Evolutionary conservation across 2,888 invertebrate genomes (phyloP), one percentile per base, ranked within the genome.

Genomic region (Platycnemis pennipes): DNA sequence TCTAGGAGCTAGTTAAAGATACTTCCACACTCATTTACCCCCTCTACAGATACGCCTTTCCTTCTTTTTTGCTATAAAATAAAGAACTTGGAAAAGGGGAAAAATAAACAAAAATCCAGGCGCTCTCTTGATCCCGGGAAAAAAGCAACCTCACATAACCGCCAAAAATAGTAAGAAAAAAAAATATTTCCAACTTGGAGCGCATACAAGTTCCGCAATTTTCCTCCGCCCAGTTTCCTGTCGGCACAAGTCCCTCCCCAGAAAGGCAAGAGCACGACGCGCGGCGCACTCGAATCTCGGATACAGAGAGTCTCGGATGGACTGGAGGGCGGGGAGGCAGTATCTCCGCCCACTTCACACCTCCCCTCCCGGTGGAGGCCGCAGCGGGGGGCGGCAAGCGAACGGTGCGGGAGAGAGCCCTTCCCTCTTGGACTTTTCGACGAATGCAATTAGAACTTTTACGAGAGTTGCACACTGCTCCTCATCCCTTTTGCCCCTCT

Each of bases 371-470:
- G 19, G 45, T 45, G 8, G 4, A 13, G 37, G 49, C 88, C 56
- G 49, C 13, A 44, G 19, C 19, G n/a, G n/a, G 11, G n/a, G 26
- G 45, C 45, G 45, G 44, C 26, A 26, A n/a, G 88, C 26, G 26
- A 19, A 87, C 42, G 26, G 87, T 16, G 49, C 44, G 44, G 88
- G 45, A n/a, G 88, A 31, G 31, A 31, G 53, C 89, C 89, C 42
- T 56, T 42, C 89, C 31, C 89, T 89, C 89, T 56, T 89, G 91
- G 63, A 91, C 91, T 91, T 91, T 91, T 91, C 91, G 91, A 69
- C 91, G 91, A 91, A 91, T 91, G 91, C 91, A 91, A 91, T 91
- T 91, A 91, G 91, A 91, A 91, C 91, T 91, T 91, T 91, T 91
- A 91, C 63, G 91, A 91, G 91, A 91, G 91, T 69, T 91, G 91